A percentile compares a stretch with the other conserved stretches of the same genome.
These are phyloP conservation scores for Tapirus terrestris DNA, from an alignment of 2,113 vertebrate species.

Conservation along the genomic window DNA sequence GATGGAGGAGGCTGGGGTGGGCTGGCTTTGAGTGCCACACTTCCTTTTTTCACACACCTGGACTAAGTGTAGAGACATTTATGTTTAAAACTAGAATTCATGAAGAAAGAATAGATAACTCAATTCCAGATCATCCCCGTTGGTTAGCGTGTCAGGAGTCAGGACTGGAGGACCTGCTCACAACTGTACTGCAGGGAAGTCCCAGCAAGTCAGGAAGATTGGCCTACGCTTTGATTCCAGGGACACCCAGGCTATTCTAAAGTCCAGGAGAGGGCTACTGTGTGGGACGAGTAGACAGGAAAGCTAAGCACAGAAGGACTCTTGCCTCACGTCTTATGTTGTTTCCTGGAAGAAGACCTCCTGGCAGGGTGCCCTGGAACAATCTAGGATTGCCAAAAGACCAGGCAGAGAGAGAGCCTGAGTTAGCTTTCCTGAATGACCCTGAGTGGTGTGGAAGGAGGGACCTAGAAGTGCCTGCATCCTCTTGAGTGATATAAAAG, in stretches of 20 bases:
- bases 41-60: neutral
- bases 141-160: neutral
- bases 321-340: neutral
- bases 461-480: neutral
- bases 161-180: neutral
- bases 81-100: neutral
- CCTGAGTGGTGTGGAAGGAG: neutral
- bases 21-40: neutral
- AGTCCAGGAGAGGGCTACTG: neutral
- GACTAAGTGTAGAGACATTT: neutral
- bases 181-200: neutral
- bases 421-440: neutral
- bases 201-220: neutral
- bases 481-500: neutral
- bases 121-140: neutral
- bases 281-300: neutral
- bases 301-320: neutral
- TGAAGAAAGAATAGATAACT: neutral
- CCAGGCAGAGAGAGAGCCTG: neutral
- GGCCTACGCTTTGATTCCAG: neutral
- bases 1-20: neutral
- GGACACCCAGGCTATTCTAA: neutral
- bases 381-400: neutral
- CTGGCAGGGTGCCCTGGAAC: neutral
- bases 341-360: slow-evolving; percentile 40